Evolutionary conservation across 2,888 invertebrate genomes (phyloP).

Genomic region (Melieria crassipennis): DNA sequence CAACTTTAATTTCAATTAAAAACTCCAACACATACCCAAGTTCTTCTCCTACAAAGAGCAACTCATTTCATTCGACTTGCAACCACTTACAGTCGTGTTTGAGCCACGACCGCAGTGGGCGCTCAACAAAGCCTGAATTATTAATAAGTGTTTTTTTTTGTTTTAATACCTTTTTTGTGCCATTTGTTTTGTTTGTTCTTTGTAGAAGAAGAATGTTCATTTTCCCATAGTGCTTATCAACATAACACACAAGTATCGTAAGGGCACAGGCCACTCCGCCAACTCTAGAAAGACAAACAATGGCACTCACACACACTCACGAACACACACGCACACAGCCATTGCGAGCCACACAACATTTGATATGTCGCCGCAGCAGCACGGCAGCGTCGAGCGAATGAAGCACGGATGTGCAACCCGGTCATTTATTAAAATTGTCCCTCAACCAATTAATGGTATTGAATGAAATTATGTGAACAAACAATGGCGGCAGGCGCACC

Average conservation of each 20-base stretch:
- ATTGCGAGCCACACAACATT: background rate
- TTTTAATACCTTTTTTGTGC: no score
- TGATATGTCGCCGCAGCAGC: background rate
- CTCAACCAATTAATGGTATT: conserved; percentile 29
- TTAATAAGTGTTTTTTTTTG: no score
- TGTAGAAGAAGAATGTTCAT: conserved; percentile 27
- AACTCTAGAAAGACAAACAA: conserved; percentile 24
- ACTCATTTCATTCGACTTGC: no score
- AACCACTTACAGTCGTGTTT: no score
- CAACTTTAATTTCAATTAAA: no score
- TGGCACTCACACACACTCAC: background rate
- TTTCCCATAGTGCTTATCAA: conserved; percentile 26
- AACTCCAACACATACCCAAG: no score
- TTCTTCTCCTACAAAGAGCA: no score
- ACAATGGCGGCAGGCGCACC: conserved; percentile 12
- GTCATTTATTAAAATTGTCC: conserved; percentile 28
- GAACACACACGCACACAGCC: background rate
- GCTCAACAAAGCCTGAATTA: no score
- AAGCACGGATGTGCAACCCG: conserved; percentile 1
- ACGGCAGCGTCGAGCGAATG: background rate
- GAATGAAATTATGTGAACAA: conserved; percentile 27
- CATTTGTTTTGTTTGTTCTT: background rate
- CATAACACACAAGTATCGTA: background rate
- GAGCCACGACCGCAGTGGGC: no score
- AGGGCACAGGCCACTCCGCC: background rate